Evolutionary conservation across 2,888 invertebrate genomes (phyloP).

Genomic region (Agrotis ipsilon): DNA sequence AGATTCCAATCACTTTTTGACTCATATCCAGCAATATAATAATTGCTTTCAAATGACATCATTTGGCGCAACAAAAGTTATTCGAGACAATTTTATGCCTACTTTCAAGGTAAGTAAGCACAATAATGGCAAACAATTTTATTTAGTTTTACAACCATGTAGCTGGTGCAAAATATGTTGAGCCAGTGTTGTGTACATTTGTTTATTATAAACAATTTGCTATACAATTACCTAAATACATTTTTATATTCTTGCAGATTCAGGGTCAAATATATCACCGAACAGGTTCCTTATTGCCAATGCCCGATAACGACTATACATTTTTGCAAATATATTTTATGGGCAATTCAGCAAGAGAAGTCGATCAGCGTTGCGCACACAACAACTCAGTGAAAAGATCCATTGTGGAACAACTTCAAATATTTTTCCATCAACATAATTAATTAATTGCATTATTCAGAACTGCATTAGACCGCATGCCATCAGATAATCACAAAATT

Average conservation of each 20-base stretch:
- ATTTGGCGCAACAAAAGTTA: too few relatives aligned
- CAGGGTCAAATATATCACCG: slow-evolving; percentile 39
- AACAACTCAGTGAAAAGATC: slow-evolving; percentile 58
- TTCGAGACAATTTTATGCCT: too few relatives aligned
- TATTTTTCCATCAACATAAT: slow-evolving; percentile 56
- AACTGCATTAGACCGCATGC: slow-evolving; percentile 66
- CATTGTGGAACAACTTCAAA: slow-evolving; percentile 66
- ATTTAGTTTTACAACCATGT: not conserved
- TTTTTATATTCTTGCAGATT: slow-evolving; percentile 27
- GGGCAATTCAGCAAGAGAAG: slow-evolving; percentile 57
- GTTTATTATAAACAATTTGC: too few relatives aligned
- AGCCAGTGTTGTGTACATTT: too few relatives aligned
- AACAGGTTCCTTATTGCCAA: slow-evolving; percentile 12
- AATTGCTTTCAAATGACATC: too few relatives aligned
- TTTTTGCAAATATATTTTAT: slow-evolving; percentile 68
- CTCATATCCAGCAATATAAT: too few relatives aligned
- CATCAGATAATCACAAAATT: slow-evolving; percentile 68
- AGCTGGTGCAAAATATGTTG: not conserved
- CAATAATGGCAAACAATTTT: not conserved
- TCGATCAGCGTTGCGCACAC: slow-evolving; percentile 60
- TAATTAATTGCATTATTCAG: slow-evolving; percentile 62
- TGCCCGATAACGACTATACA: slow-evolving; percentile 49
- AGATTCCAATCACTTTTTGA: too few relatives aligned
- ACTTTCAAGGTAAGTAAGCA: too few relatives aligned
- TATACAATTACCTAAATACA: not conserved